phyloP scores from a whole-genome alignment of 2,888 invertebrate genomes.

The Drosophila lutescens region DNA sequence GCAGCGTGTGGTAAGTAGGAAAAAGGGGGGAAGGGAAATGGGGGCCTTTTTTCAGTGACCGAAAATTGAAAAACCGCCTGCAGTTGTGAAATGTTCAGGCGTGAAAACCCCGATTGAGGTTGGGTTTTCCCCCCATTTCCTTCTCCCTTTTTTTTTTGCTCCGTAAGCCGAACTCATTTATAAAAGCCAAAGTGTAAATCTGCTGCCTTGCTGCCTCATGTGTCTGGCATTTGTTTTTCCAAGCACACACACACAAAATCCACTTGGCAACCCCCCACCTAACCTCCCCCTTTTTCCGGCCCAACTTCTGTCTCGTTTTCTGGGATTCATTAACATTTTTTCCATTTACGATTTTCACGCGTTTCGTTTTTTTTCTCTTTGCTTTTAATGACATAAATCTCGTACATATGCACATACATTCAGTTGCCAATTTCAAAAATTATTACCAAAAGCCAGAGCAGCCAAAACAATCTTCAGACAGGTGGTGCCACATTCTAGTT shows the following conservation, averaged over 20 bases:
- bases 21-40: background rate
- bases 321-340: conserved; percentile 77
- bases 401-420: conserved; percentile 72
- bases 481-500: conserved; percentile 49
- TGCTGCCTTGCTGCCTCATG: conserved; percentile 30
- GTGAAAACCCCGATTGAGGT: conserved; percentile 80
- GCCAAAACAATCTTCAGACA: conserved; percentile 51
- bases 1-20: conserved; percentile 55
- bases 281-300: background rate
- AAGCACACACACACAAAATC: conserved; percentile 44
- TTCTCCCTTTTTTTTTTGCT: background rate
- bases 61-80: conserved; percentile 80
- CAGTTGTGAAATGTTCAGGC: conserved; percentile 81
- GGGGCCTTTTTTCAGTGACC: conserved; percentile 64
- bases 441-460: conserved; percentile 55
- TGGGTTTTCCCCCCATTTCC: conserved; percentile 26
- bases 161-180: conserved; percentile 60
- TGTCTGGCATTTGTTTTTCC: conserved; percentile 40
- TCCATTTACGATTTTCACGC: conserved; percentile 75
- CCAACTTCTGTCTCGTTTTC: conserved; percentile 20
- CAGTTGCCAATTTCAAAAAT: conserved; percentile 78
- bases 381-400: conserved; percentile 77
- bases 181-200: conserved; percentile 73
- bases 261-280: conserved; percentile 49
- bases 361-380: conserved; percentile 47